Evolutionary conservation across 2,888 invertebrate genomes (phyloP), one percentile per base, ranked within the genome.

Genomic region (Lithophane ornitopus): DNA sequence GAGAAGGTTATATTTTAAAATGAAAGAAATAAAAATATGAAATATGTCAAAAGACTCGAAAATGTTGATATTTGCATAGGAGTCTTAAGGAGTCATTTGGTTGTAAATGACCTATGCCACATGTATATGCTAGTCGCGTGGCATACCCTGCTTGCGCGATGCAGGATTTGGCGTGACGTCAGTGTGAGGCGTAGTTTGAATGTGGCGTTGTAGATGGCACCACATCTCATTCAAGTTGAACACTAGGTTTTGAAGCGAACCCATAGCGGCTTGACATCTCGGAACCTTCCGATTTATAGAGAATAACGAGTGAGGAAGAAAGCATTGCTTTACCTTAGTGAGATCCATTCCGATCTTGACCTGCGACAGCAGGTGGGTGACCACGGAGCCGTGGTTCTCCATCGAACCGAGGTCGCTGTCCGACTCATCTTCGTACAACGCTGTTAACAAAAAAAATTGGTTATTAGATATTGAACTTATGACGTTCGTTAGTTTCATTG

Each of bases 291-390:
- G 26, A 44, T 12, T 19, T 12, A 12, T 12, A 22, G 2, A 9
- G n/a, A 26, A 44, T 19, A 44, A 63, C 41, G 11, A 14, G 26
- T 46, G 14, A 22, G 28, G 16, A 9, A 52, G 9, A 22, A 14
- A 52, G 3, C 9, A 16, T 16, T 66, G 34, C 0, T 34, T 66
- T 67, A 67, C 97, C 97, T 99, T 99, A 19, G 99, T 99, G 91
- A 99, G 97, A 96, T 99, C 99, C 99, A 99, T 99, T 82, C 99
- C 99, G 91, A 99, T 99, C 95, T 99, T 99, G 84, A 99, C 99
- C 96, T 99, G 99, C 2, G 99, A 99, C 87, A 99, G 96, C 70
- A 99, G 97, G 95, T 99, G 99, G 78, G 99, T 98, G 90, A 99
- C 98, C 88, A 99, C 99, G 67, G 99, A 99, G 71, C 99, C 99